Evolutionary conservation across 2,113 vertebrate genomes (phyloP), one percentile per base, ranked within the genome.

Genomic region (Pangasianodon hypophthalmus): DNA sequence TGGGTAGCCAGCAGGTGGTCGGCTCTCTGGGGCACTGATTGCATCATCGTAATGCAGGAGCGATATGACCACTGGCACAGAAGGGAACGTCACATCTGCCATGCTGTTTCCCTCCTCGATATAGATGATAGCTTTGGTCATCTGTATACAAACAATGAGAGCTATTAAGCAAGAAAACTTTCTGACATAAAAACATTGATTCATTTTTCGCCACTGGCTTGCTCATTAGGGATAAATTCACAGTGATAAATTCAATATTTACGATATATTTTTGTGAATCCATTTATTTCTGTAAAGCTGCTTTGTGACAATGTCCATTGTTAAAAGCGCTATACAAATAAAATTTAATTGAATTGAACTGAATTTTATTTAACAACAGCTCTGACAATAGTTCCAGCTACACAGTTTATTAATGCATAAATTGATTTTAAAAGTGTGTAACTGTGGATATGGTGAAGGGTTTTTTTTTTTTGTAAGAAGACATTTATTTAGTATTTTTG

Each of bases 21-120:
- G 69, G 83, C 44, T 91, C 37, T 94, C 95, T 83, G 92, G 94
- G 54, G 93, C 92, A 91, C 87, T 93, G 64, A 93, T 52, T 92
- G 93, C 91, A 92, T 97, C 96, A 77, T 97, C 97, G 21, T 97
- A 97, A 84, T 94, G 93, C 91, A 97, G 91, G n/a, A 97, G 94
- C 9, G 97, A 97, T 41, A 95, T 92, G 67, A 97, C 94, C 92
- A 97, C 94, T 81, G 97, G 97, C 56, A 97, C 93, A 1, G 97
- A 96, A 0, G 97, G 97, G 92, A 97, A 97, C 41, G 97, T 97
- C 80, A 97, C 96, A 48, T 97, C 97, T 13, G 97, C 97, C 96
- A 97, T 95, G 91, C 96, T 97, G 94, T 94, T 95, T 69, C 93
- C 94, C 94, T 97, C 97, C 91, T 97, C 97, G 32, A 97, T 97